phyloP scores from a whole-genome alignment of 2,113 vertebrate genomes.

The Dunckerocampus dactyliophorus region DNA sequence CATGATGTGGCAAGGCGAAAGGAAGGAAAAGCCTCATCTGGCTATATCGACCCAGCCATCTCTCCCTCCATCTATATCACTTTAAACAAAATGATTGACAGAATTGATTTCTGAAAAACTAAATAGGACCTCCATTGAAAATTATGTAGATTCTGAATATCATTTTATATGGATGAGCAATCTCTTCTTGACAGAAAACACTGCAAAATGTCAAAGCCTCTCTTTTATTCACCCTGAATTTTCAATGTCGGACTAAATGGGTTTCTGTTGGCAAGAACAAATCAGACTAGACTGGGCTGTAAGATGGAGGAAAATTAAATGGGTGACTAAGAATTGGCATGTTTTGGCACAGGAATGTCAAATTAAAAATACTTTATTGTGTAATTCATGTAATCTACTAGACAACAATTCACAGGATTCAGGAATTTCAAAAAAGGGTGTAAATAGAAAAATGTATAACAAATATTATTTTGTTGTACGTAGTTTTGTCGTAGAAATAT shows the following conservation, averaged over 20 bases:
- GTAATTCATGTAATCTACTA: no score
- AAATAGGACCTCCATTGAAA: neutral
- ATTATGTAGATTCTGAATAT: conserved; percentile 1
- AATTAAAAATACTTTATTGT: no score
- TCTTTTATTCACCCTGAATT: neutral
- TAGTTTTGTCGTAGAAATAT: no score
- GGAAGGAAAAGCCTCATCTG: neutral
- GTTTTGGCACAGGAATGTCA: no score
- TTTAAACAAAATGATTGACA: neutral
- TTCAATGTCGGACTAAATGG: neutral
- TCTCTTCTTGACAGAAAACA: neutral
- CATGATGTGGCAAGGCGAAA: no score
- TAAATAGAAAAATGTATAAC: no score
- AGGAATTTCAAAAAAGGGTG: no score
- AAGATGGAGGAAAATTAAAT: no score
- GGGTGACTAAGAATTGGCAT: no score
- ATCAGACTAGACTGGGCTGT: neutral
- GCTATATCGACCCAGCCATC: conserved; percentile 16
- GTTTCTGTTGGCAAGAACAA: neutral
- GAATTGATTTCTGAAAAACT: conserved; percentile 3
- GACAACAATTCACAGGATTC: no score
- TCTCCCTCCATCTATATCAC: neutral
- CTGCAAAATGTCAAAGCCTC: neutral
- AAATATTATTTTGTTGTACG: no score
- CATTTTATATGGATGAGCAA: neutral